Conservation (phyloP, 1,140 invertebrate species). For the Gonioctena quinquepunctata region DNA sequence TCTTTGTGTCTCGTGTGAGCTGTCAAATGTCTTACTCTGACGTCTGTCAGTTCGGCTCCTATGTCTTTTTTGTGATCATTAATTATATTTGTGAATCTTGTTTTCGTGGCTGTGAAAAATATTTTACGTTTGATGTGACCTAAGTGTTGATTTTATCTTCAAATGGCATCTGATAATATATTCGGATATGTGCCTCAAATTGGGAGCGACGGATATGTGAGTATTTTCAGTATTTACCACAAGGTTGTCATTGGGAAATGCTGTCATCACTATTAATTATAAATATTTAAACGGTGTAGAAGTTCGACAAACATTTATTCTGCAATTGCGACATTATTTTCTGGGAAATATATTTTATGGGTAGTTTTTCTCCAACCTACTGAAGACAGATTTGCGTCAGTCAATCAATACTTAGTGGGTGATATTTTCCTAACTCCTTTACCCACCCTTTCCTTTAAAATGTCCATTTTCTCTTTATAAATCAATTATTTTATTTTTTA, state of each 20-base stretch:
- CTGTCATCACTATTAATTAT: constrained; percentile 1
- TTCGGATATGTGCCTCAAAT: constrained; percentile 51
- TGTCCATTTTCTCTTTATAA: too few relatives aligned
- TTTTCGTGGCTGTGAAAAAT: constrained; percentile 14
- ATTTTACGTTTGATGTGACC: constrained; percentile 15
- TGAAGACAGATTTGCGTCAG: background rate
- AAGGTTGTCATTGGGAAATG: background rate
- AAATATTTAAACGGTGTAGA: constrained; percentile 1
- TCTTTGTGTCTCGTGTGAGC: too few relatives aligned
- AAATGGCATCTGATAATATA: constrained; percentile 49
- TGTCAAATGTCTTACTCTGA: too few relatives aligned
- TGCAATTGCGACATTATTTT: constrained; percentile 4
- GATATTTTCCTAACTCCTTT: too few relatives aligned
- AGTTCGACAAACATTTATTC: background rate
- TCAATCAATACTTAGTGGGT: too few relatives aligned
- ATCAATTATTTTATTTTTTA: too few relatives aligned
- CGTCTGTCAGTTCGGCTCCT: too few relatives aligned
- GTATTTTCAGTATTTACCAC: constrained; percentile 26
- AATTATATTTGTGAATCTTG: too few relatives aligned
- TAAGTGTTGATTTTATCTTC: constrained; percentile 13
- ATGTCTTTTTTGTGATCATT: too few relatives aligned
- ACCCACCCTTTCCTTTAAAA: too few relatives aligned
- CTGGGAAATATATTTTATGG: background rate
- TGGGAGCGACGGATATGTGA: constrained; percentile 50
- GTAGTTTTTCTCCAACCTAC: background rate